These are phyloP conservation scores for Ostrea denselamellosa DNA, from an alignment of 1,140 invertebrate species.

Conservation along the genomic window DNA sequence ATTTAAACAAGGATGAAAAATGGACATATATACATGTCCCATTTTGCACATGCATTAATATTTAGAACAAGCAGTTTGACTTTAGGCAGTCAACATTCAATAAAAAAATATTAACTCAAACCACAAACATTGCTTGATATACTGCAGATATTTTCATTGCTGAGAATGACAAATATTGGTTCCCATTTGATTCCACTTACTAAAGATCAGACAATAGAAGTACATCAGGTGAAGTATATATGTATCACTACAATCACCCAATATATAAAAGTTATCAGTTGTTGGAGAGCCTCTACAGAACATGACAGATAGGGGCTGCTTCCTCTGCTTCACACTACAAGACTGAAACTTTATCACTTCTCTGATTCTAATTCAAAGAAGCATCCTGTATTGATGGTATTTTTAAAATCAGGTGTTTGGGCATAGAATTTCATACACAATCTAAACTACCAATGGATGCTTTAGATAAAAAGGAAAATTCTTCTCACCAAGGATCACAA, in stretches of 20 bases:
- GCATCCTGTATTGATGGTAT: background rate
- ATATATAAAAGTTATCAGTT: constrained; percentile 7
- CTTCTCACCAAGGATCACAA: background rate
- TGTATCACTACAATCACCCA: background rate
- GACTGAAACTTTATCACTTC: background rate
- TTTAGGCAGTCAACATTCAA: too few relatives aligned
- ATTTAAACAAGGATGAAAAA: too few relatives aligned
- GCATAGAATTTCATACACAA: background rate
- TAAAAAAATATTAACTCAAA: too few relatives aligned
- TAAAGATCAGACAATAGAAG: too few relatives aligned
- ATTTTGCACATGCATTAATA: too few relatives aligned
- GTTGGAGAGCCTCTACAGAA: background rate
- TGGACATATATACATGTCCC: too few relatives aligned
- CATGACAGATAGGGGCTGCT: background rate
- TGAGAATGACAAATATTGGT: too few relatives aligned
- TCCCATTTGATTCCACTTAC: too few relatives aligned
- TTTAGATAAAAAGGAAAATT: constrained; percentile 17
- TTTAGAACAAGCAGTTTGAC: too few relatives aligned
- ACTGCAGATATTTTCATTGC: too few relatives aligned
- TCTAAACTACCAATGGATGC: background rate
- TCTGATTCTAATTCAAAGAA: constrained; percentile 30
- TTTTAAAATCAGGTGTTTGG: constrained; percentile 14
- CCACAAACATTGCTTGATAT: too few relatives aligned
- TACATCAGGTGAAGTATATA: too few relatives aligned
- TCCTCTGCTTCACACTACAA: background rate